Evolutionary conservation across 2,888 invertebrate species (phyloP).

Genomic region (Esperia sulphurella): DNA sequence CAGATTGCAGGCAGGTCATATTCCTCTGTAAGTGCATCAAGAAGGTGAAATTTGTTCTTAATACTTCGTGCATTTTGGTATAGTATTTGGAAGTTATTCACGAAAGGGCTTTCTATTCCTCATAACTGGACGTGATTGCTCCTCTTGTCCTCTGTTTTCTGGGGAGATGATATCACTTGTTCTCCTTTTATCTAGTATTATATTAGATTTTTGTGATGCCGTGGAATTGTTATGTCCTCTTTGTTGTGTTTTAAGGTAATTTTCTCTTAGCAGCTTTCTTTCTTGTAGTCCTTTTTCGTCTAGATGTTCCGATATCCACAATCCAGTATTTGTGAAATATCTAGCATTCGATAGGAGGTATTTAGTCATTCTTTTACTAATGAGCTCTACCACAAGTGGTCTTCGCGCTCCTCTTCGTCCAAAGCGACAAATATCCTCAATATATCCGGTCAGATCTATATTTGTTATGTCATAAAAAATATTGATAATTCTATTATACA

Average conservation of each 20-base stretch:
- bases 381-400: slow-evolving; percentile 8
- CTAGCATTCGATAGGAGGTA: slow-evolving; percentile 4
- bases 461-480: slow-evolving; percentile 4
- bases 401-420: slow-evolving; percentile 5
- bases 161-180: too few species aligned
- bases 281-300: slow-evolving; percentile 2
- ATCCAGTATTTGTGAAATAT: slow-evolving; percentile 7
- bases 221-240: background rate
- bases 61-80: background rate
- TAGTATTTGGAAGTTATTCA: background rate
- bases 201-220: too few species aligned
- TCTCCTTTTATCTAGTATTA: too few species aligned
- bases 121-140: too few species aligned
- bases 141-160: too few species aligned
- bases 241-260: slow-evolving; percentile 1
- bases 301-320: slow-evolving; percentile 8
- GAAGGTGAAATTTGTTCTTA: background rate
- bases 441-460: slow-evolving; percentile 5
- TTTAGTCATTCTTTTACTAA: slow-evolving; percentile 8
- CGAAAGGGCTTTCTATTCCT: slow-evolving; percentile 2
- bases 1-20: slow-evolving; percentile 9
- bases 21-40: slow-evolving; percentile 11
- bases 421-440: slow-evolving; percentile 7
- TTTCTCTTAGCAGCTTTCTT: slow-evolving; percentile 1
- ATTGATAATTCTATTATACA: slow-evolving; percentile 1